These are phyloP conservation scores for Pterocles orientalis DNA, from an alignment of 2,113 vertebrate species.

Conservation along the genomic window DNA sequence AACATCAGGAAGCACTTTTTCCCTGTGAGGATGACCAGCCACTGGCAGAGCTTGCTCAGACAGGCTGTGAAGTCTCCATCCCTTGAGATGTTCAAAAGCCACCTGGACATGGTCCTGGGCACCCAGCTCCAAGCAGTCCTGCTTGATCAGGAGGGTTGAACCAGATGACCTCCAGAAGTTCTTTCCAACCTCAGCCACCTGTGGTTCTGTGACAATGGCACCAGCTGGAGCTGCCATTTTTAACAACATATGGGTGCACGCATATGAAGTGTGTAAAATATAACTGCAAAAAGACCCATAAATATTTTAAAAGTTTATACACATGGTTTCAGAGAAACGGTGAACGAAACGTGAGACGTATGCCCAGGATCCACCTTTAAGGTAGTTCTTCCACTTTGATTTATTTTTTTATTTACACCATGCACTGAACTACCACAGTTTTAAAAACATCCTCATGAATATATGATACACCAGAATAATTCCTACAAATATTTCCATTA, in stretches of 20 bases:
- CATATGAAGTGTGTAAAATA: background rate
- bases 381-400: background rate
- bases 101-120: background rate
- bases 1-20: background rate
- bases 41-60: background rate
- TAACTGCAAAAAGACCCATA: background rate
- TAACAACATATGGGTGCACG: rapidly evolving
- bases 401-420: background rate
- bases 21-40: background rate
- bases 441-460: background rate
- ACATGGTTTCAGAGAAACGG: background rate
- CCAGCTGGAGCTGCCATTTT: background rate
- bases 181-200: background rate
- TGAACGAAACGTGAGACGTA: background rate
- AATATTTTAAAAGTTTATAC: background rate
- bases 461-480: background rate
- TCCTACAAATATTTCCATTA: background rate
- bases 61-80: background rate
- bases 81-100: background rate
- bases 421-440: background rate
- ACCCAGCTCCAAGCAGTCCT: background rate
- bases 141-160: background rate
- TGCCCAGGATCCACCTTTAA: background rate
- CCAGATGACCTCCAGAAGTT: background rate
- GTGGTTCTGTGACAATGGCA: background rate